phyloP scores from a whole-genome alignment of 2,888 invertebrate species.

The Tanaodytes sp. region DNA sequence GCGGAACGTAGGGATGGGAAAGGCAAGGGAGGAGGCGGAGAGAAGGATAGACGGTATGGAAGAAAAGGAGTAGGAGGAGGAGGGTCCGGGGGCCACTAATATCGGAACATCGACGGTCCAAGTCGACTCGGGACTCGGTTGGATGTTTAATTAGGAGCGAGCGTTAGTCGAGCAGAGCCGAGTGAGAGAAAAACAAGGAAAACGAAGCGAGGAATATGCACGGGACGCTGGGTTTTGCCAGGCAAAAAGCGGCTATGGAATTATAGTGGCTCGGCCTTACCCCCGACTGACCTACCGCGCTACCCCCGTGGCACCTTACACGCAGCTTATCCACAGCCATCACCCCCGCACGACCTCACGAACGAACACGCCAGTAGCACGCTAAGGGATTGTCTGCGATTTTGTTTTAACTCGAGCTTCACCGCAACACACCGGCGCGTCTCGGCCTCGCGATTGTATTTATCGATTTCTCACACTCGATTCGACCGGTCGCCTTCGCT shows the following conservation, averaged over 20 bases:
- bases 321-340: conserved; percentile 68
- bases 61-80: conserved; percentile 36
- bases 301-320: conserved; percentile 56
- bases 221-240: conserved; percentile 46
- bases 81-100: conserved; percentile 67
- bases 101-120: conserved; percentile 71
- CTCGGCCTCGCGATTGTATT: conserved; percentile 66
- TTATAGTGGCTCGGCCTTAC: conserved; percentile 57
- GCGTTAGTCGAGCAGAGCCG: conserved; percentile 61
- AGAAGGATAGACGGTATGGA: conserved; percentile 39
- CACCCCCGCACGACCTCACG: conserved; percentile 62
- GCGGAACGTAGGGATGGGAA: too few species aligned
- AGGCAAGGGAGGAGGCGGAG: too few species aligned
- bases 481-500: conserved; percentile 28
- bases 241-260: conserved; percentile 56
- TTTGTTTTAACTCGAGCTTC: conserved; percentile 66
- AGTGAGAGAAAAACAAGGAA: conserved; percentile 52
- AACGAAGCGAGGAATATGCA: conserved; percentile 48
- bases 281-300: conserved; percentile 52
- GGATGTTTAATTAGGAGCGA: conserved; percentile 73
- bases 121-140: conserved; percentile 67
- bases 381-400: conserved; percentile 70
- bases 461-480: conserved; percentile 70
- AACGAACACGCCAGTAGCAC: conserved; percentile 65
- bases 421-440: conserved; percentile 58